These are phyloP conservation scores for Calameuta pallipes DNA, from an alignment of 2,888 invertebrate species.

Conservation along the genomic window DNA sequence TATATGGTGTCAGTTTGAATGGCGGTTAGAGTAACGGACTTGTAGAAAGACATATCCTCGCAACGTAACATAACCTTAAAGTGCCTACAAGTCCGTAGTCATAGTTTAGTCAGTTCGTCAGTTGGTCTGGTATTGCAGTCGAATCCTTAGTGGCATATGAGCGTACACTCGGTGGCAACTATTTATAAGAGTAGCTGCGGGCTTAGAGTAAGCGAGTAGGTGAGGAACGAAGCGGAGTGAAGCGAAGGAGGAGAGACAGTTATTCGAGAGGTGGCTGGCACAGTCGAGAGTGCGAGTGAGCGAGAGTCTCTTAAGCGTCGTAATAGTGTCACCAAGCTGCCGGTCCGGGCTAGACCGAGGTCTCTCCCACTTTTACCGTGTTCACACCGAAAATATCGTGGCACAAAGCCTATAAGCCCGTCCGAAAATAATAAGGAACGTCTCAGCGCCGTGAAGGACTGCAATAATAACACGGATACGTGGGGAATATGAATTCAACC, in stretches of 20 bases:
- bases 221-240: background rate
- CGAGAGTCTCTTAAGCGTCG: constrained; percentile 1
- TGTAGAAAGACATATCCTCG: background rate
- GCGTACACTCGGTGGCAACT: background rate
- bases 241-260: background rate
- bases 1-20: background rate
- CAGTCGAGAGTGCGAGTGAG: background rate
- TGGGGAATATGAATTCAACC: background rate
- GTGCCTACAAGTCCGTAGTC: background rate
- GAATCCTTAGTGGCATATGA: background rate
- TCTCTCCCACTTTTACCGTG: constrained; percentile 1
- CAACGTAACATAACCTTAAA: background rate
- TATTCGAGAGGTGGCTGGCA: background rate
- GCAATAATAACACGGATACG: background rate
- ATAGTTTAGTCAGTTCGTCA: background rate
- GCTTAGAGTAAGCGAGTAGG: background rate
- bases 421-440: constrained; percentile 7
- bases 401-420: background rate
- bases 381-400: constrained; percentile 2
- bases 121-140: background rate
- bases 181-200: constrained; percentile 6
- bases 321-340: constrained; percentile 8
- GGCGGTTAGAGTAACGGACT: background rate
- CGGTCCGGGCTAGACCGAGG: constrained; percentile 9
- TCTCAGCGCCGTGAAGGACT: background rate